These are phyloP conservation scores for Diaperis boleti DNA, from an alignment of 2,888 invertebrate genomes.

Conservation along the genomic window DNA sequence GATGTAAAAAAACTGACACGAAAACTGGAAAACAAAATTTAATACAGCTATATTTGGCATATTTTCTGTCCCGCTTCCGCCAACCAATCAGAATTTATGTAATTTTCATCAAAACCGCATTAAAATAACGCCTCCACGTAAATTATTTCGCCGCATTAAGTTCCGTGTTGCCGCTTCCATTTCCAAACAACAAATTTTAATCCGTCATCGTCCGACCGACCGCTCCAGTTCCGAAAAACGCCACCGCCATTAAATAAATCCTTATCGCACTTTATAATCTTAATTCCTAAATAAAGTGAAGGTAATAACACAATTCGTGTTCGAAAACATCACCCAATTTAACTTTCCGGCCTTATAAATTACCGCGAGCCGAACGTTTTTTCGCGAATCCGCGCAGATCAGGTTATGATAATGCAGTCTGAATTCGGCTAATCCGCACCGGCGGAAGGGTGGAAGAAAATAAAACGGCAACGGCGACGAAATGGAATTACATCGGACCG, in stretches of 20 bases:
- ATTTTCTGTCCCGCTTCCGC: no score
- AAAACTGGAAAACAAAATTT: no score
- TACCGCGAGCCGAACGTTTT: constrained; percentile 29
- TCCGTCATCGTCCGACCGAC: neutral
- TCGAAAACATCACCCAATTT: constrained; percentile 40
- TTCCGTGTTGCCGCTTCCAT: neutral
- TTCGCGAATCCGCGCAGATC: constrained; percentile 5
- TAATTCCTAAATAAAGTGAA: constrained; percentile 38
- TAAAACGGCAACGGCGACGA: constrained; percentile 36
- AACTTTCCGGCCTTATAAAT: constrained; percentile 41
- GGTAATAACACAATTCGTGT: constrained; percentile 43
- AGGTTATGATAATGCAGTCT: constrained; percentile 33
- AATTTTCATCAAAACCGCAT: neutral
- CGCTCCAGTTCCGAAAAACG: constrained; percentile 12
- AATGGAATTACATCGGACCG: constrained; percentile 38
- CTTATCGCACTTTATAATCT: constrained; percentile 39
- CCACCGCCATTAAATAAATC: constrained; percentile 23
- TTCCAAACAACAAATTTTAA: neutral
- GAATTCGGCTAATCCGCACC: constrained; percentile 27
- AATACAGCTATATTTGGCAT: no score
- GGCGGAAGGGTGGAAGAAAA: constrained; percentile 32
- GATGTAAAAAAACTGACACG: no score
- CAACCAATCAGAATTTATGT: no score
- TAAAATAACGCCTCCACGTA: neutral
- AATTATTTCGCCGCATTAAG: neutral